These are phyloP conservation scores for Ifrita kowaldi DNA, from an alignment of 2,113 vertebrate genomes.

Conservation along the genomic window DNA sequence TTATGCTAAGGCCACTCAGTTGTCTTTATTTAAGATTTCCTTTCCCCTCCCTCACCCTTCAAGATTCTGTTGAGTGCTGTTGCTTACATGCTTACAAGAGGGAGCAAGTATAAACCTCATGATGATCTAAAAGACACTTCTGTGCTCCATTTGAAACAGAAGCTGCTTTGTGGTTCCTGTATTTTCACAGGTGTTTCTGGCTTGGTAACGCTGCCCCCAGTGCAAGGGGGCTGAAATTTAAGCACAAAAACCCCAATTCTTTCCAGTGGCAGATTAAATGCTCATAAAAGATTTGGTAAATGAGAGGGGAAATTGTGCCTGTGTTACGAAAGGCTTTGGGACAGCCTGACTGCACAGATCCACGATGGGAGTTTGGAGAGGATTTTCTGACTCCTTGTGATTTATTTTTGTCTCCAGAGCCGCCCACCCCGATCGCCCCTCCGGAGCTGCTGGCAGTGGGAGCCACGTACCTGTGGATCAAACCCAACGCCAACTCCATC, in stretches of 20 bases:
- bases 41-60: not conserved
- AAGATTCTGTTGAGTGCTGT: not conserved
- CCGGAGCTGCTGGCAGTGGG: constrained; percentile 92
- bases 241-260: not conserved
- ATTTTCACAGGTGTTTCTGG: not conserved
- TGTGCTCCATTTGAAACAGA: not conserved
- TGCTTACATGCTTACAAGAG: not conserved
- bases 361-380: rapidly evolving
- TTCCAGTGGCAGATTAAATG: not conserved
- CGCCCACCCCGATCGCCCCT: constrained; percentile 92
- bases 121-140: not conserved
- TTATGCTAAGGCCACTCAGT: not conserved
- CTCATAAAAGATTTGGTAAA: not conserved
- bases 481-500: constrained; percentile 97
- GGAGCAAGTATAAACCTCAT: not conserved
- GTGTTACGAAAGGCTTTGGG: not conserved
- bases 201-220: not conserved
- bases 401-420: constrained; percentile 74
- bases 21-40: not conserved
- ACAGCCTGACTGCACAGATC: not conserved
- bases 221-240: not conserved
- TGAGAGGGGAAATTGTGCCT: not conserved
- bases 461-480: constrained; percentile 97
- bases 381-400: not conserved
- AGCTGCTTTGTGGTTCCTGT: not conserved